Conservation (phyloP, 2,888 invertebrate genomes). For the Abscondita cerata region DNA sequence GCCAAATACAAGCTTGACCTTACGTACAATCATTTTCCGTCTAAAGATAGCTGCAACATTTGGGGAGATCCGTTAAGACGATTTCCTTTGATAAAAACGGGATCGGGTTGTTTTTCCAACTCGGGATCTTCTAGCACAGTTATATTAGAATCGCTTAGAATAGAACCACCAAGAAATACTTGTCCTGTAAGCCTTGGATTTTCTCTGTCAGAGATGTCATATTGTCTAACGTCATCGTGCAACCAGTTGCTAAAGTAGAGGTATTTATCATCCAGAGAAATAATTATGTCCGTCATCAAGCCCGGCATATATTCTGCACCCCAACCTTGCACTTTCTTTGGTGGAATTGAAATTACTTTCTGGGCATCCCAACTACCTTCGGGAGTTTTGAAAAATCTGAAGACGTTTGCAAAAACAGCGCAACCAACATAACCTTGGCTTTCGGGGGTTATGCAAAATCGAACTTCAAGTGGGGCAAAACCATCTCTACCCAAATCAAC, state of each 20-base stretch:
- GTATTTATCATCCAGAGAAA: slow-evolving; percentile 93
- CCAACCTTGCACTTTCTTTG: slow-evolving; percentile 83
- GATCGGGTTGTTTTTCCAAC: slow-evolving; percentile 70
- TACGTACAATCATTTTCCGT: slow-evolving; percentile 92
- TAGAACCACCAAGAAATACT: slow-evolving; percentile 84
- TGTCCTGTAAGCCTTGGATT: slow-evolving; percentile 82
- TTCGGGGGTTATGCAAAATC: slow-evolving; percentile 92
- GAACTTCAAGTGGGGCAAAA: slow-evolving; percentile 86
- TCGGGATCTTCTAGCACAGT: slow-evolving; percentile 80
- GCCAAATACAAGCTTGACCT: slow-evolving; percentile 88
- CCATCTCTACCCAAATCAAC: slow-evolving; percentile 89
- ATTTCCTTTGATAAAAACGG: slow-evolving; percentile 78
- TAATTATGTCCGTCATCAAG: slow-evolving; percentile 89
- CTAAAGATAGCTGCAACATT: slow-evolving; percentile 96
- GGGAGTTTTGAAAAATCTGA: slow-evolving; percentile 69
- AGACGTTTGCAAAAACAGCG: slow-evolving; percentile 81
- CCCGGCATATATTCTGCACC: slow-evolving; percentile 70
- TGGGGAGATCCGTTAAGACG: slow-evolving; percentile 89
- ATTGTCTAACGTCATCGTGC: slow-evolving; percentile 94
- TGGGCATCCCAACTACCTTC: slow-evolving; percentile 78
- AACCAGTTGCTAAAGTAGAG: slow-evolving; percentile 92
- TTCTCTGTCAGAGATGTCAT: slow-evolving; percentile 84
- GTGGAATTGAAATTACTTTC: slow-evolving; percentile 85
- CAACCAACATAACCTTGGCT: slow-evolving; percentile 91
- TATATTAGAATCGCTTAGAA: slow-evolving; percentile 75